A percentile compares a stretch with the other conserved stretches of the same genome.
Evolutionary conservation across 2,113 vertebrate genomes (phyloP).

Genomic region (Lamprotornis superbus): DNA sequence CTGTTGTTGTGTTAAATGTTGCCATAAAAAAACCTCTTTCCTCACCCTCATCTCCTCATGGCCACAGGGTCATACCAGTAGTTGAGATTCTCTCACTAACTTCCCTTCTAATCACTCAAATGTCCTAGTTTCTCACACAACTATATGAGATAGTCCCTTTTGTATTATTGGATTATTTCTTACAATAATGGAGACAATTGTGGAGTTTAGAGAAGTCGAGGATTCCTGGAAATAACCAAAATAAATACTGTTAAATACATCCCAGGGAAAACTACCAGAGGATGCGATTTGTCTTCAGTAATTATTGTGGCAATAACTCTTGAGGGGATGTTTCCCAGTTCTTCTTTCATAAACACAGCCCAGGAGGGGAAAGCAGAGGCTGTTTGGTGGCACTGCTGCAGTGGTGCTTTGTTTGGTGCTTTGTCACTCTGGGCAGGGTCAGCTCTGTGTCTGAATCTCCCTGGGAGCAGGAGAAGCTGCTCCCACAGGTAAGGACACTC

Average conservation of each 20-base stretch:
- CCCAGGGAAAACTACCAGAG: background rate
- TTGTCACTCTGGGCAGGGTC: background rate
- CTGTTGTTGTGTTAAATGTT: constrained; percentile 1
- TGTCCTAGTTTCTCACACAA: background rate
- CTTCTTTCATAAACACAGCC: background rate
- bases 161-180: background rate
- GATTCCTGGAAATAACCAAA: background rate
- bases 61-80: background rate
- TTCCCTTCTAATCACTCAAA: background rate
- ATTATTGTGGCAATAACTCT: background rate
- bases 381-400: background rate
- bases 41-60: background rate
- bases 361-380: background rate
- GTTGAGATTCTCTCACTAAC: background rate
- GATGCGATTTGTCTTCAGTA: background rate
- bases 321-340: background rate
- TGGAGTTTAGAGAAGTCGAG: background rate
- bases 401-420: no score
- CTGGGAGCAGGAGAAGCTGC: background rate
- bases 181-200: background rate
- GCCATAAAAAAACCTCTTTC: background rate
- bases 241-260: background rate
- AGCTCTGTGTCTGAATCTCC: background rate
- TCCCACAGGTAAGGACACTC: background rate
- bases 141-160: background rate